Base-by-base conservation (phyloP, 1,140 invertebrate species). In the Formica selysi region DNA sequence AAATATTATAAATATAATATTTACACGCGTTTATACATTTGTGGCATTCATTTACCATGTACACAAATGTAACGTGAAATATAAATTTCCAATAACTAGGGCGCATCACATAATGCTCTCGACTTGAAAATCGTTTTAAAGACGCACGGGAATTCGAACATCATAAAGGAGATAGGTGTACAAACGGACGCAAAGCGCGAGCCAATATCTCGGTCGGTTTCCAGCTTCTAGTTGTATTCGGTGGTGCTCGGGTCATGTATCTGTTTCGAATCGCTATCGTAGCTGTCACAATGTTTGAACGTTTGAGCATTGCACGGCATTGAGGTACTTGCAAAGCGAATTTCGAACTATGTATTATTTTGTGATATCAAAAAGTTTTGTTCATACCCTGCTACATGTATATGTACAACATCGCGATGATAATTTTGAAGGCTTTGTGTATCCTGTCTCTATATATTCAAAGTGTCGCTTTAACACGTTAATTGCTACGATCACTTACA, bases 261-360 rank as follows among this genome's bases (percentile, higher is more conserved):
- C 29, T 26, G 61, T 67, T 62, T 13, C 13, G 54, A 81, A 86
- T 51, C 59, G 26, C n/a, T 80, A 44, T 38, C 48, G 5, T 5
- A 86, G 19, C 76, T 67, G 81, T 76, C 74, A 62, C 78, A 32
- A 84, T 80, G 78, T 89, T 87, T 84, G 51, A 36, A 44, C 67
- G 67, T 68, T 67, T 61, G 4, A 3, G 36, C 29, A 11, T 48
- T 54, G 36, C 48, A 29, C 54, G 67, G 65, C 19, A 64, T 29
- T 32, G 54, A 29, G 11, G 41, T 38, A 54, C 57, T 76, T 13
- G 3, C 29, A 57, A 0, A 22, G 41, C 71, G 41, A 68, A 54
- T 86, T 89, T 64, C 48, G 59, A 65, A 19, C 73, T 41, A 8
- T 22, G 16, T 73, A 86, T 81, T 61, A 44, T 67, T 0, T 22